Evolutionary conservation across 2,888 invertebrate species (phyloP), one percentile per base, ranked within the genome.

Genomic region (Heliconius cydno): DNA sequence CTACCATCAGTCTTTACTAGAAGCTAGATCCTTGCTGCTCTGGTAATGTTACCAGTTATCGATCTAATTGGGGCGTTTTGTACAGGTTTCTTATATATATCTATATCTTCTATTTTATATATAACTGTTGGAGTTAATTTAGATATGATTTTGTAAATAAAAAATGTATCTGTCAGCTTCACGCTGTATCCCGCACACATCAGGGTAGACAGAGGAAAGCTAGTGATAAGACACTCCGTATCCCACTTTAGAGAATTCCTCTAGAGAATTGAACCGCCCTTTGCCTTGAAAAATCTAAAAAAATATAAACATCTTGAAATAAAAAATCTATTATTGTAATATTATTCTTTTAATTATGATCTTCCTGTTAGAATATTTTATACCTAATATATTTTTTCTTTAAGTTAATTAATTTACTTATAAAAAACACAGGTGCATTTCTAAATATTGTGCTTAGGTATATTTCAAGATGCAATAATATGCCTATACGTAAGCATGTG

Each of bases 1-100:
- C 90, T 86, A 93, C 93, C 92, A 94, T 94, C 94, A 92, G 93
- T 93, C 93, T 94, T 92, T 92, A 91, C 87, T 87, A 87, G 87
- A 87, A 87, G 87, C 88, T 92, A 91, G 92, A 89, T 88, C 88
- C 88, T 86, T 85, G 84, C 88, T 88, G 88, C 86, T 88, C 90
- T 90, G 90, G 88, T 89, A 89, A 90, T 90, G 86, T 88, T 88
- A 86, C 84, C 84, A 84, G 88, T 86, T 92, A 92, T 94, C 90
- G 92, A 93, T 94, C 90, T 91, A 92, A 93, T 93, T 93, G 90
- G 90, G 89, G 90, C 91, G 91, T 92, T 92, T 90, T 90, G 86
- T 88, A 88, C 85, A 84, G 84, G 85, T 86, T 85, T 84, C 79
- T 81, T 86, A 82, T 81, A 75, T 63, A n/a, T 63, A 22, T 77